phyloP scores from a whole-genome alignment of 2,797 vertebrate species.

The Hozukius guyotensis region DNA sequence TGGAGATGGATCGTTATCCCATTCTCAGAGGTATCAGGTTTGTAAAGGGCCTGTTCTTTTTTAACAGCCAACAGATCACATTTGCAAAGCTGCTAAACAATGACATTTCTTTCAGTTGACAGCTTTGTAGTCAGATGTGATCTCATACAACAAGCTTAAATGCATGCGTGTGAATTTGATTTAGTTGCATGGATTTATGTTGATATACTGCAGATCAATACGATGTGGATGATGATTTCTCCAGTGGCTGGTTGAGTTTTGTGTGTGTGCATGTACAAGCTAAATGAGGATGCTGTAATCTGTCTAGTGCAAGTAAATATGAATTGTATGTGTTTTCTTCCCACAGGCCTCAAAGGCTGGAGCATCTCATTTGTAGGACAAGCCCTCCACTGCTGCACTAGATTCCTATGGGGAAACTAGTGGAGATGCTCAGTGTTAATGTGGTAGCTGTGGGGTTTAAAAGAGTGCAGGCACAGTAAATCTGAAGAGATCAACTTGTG shows the following conservation, averaged over 20 bases:
- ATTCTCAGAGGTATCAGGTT: conserved; percentile 50
- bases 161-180: conserved; percentile 7
- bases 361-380: conserved; percentile 64
- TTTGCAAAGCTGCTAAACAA: conserved; percentile 29
- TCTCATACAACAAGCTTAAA: conserved; percentile 6
- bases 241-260: conserved; percentile 16
- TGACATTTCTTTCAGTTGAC: conserved; percentile 33
- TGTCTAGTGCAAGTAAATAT: conserved; percentile 5
- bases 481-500: conserved; percentile 70
- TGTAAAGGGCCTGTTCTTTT: conserved; percentile 33
- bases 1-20: conserved; percentile 61
- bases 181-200: neutral
- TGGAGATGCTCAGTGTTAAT: conserved; percentile 64
- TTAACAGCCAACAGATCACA: conserved; percentile 42
- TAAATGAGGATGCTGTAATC: conserved; percentile 10
- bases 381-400: conserved; percentile 24
- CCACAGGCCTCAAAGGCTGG: conserved; percentile 21
- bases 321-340: conserved; percentile 34
- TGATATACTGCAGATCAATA: conserved; percentile 23
- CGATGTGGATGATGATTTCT: conserved; percentile 12
- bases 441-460: conserved; percentile 59
- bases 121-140: conserved; percentile 1
- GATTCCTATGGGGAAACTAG: conserved; percentile 37
- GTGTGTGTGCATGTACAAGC: neutral
- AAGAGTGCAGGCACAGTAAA: conserved; percentile 56